Evolutionary conservation across 2,888 invertebrate species (phyloP), one percentile per base, ranked within the genome.

Genomic region (Drosophila gaucha): DNA sequence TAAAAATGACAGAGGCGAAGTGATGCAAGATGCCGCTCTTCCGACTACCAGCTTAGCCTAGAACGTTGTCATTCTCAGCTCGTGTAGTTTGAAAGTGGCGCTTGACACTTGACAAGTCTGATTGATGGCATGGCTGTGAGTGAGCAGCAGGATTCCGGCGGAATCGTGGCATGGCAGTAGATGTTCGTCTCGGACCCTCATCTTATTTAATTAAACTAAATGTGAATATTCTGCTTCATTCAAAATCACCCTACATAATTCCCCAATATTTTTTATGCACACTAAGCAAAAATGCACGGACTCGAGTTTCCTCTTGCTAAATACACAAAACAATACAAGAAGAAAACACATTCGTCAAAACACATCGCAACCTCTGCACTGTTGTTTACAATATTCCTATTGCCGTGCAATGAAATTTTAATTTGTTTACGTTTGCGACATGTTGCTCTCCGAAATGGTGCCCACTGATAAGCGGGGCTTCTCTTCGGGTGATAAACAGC

Each of bases 11-110:
- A 72, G 44, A 46, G 58, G 38, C 35, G 28, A 51, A 50, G 30
- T 31, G 38, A 41, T 46, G 26, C 22, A n/a, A 16, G 16, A 18
- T 20, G 58, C 46, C 52, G 51, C 54, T 62, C 43, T 50, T 18
- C 62, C 55, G 59, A 52, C 36, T 54, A 20, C 49, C 51, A 31
- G 49, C 35, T 46, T 59, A 44, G 51, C 60, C 24, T 39, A 41
- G 36, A 50, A 38, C 28, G 31, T 74, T 87, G 80, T 87, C 87
- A 87, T 87, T 84, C 74, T 80, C 85, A 80, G 80, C 69, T 79
- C 60, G 66, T 73, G 87, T 87, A 80, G 87, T 85, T 87, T 60
- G 67, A 70, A 84, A 80, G 80, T 86, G 80, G 87, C 66, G 74
- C 70, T 16, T 41, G 41, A 59, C 70, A 68, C 85, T 80, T 80